These are phyloP conservation scores for Acanthornis magna DNA, from an alignment of 2,797 vertebrate species.

Conservation along the genomic window DNA sequence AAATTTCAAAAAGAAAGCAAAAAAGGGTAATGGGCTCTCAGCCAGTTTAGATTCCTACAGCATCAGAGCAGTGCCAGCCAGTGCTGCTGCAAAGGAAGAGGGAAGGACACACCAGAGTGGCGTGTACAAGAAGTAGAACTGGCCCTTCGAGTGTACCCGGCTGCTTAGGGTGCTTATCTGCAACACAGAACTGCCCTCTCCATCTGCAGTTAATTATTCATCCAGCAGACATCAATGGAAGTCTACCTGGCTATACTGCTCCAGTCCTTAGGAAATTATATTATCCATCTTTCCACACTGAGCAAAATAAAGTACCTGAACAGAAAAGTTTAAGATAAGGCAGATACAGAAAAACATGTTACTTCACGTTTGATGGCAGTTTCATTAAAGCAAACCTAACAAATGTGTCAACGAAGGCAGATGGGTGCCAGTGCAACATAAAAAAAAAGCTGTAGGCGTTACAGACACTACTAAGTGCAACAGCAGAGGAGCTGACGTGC, in stretches of 20 bases:
- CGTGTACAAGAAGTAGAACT: not conserved
- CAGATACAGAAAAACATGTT: not conserved
- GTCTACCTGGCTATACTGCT: not conserved
- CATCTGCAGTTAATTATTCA: conserved; percentile 20
- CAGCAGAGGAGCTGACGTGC: conserved; percentile 33
- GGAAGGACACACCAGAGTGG: not conserved
- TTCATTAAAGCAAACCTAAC: not conserved
- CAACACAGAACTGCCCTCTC: conserved; percentile 9
- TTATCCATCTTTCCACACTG: conserved; percentile 17
- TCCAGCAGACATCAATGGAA: conserved; percentile 25
- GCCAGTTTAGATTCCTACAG: not conserved
- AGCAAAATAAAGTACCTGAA: conserved; percentile 13
- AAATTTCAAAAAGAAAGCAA: not conserved
- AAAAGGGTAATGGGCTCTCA: not conserved
- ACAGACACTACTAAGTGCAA: not conserved
- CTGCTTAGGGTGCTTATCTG: conserved; percentile 47
- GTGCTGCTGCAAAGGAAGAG: not conserved
- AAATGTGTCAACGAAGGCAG: not conserved
- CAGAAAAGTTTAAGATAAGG: conserved; percentile 11
- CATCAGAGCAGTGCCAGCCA: not conserved
- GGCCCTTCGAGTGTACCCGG: conserved; percentile 32
- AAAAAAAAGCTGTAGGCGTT: not conserved
- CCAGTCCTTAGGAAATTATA: not conserved
- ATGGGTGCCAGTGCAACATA: not conserved
- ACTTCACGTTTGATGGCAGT: not conserved